Conservation (phyloP, 2,888 invertebrate species). For the Podabrus alpinus region DNA sequence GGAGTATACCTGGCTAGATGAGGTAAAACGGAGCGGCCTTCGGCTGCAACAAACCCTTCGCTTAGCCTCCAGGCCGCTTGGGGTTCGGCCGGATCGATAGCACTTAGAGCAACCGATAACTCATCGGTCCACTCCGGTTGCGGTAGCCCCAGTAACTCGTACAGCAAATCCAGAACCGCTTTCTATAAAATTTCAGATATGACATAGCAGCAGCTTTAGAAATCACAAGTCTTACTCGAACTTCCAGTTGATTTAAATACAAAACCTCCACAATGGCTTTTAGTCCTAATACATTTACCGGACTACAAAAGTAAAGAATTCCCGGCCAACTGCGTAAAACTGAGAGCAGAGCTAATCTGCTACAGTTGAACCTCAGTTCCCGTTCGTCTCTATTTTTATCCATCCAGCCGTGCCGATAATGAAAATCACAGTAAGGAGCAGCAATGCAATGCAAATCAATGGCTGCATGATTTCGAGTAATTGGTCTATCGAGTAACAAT, state of each 20-base stretch:
- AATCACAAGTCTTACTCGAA: conserved; percentile 65
- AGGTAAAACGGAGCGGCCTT: conserved; percentile 84
- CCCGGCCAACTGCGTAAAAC: conserved; percentile 92
- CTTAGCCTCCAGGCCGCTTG: conserved; percentile 86
- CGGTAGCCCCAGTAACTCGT: conserved; percentile 85
- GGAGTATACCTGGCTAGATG: conserved; percentile 84
- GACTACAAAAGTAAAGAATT: conserved; percentile 83
- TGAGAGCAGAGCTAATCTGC: conserved; percentile 81
- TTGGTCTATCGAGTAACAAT: conserved; percentile 82
- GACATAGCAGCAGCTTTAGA: not conserved
- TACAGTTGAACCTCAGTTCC: conserved; percentile 83
- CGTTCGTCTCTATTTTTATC: conserved; percentile 76
- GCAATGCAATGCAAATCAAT: conserved; percentile 86
- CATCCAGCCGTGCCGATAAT: conserved; percentile 73
- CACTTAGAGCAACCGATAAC: conserved; percentile 83
- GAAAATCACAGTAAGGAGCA: conserved; percentile 93
- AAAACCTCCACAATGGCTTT: conserved; percentile 79
- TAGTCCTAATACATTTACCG: conserved; percentile 73
- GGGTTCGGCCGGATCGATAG: conserved; percentile 84
- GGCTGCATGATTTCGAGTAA: conserved; percentile 73
- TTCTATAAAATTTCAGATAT: conserved; percentile 67
- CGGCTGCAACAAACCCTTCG: conserved; percentile 94
- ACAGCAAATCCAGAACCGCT: conserved; percentile 89
- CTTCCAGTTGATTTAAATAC: conserved; percentile 86
- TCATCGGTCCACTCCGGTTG: conserved; percentile 94